Conservation (phyloP, 1,140 invertebrate species). For the Megalopta genalis region DNA sequence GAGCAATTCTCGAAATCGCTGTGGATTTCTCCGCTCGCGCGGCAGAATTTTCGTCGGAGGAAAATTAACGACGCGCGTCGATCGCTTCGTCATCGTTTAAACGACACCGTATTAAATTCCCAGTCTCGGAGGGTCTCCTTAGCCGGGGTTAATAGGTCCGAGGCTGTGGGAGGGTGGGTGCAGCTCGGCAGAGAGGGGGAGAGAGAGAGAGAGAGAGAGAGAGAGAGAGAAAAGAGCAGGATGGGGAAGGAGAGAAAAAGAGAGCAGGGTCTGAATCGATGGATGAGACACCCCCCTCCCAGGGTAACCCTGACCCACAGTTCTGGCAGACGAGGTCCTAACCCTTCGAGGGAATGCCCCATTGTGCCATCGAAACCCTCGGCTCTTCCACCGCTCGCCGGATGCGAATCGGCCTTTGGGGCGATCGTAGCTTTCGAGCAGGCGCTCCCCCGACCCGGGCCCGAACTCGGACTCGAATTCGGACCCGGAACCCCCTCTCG, state of each 20-base stretch:
- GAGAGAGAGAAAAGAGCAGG: too few species aligned
- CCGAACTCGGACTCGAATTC: neutral
- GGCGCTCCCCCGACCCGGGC: too few species aligned
- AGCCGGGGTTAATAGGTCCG: conserved; percentile 25
- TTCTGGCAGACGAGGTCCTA: conserved; percentile 61
- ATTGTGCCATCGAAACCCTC: conserved; percentile 59
- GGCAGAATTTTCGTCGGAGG: too few species aligned
- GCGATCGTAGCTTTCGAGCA: conserved; percentile 42
- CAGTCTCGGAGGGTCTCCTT: conserved; percentile 16
- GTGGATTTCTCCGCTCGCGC: too few species aligned
- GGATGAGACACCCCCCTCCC: conserved; percentile 20
- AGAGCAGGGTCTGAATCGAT: conserved; percentile 57
- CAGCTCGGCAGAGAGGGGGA: neutral
- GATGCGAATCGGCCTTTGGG: conserved; percentile 59
- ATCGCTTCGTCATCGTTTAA: conserved; percentile 55
- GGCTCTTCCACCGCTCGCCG: conserved; percentile 22
- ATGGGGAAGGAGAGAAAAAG: too few species aligned
- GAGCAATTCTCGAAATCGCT: too few species aligned
- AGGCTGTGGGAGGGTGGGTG: neutral
- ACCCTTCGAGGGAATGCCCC: conserved; percentile 71
- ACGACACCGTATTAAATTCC: conserved; percentile 66
- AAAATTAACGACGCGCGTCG: too few species aligned
- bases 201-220: neutral
- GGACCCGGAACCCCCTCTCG: neutral
- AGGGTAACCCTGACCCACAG: conserved; percentile 77